Percentiles rank a stretch among this genome's conserved stretches.
These are phyloP conservation scores for Choristoneura rosaceana DNA, from an alignment of 2,888 invertebrate species.

Conservation along the genomic window DNA sequence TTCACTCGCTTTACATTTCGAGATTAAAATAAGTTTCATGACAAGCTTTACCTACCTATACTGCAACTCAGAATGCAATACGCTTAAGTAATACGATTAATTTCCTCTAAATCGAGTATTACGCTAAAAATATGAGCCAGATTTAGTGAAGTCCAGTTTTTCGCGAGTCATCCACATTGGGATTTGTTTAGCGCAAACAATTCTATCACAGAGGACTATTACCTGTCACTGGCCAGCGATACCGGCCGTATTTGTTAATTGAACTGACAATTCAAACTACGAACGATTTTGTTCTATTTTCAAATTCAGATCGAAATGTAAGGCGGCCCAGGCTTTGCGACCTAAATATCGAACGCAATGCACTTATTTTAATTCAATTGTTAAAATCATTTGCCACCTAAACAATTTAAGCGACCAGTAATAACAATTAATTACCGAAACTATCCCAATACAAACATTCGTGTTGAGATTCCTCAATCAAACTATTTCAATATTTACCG, in stretches of 20 bases:
- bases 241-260: conserved; percentile 68
- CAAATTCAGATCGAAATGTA: conserved; percentile 49
- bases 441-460: conserved; percentile 41
- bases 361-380: conserved; percentile 14
- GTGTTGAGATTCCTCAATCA: conserved; percentile 59
- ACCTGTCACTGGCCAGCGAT: conserved; percentile 63
- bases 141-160: conserved; percentile 28
- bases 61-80: not conserved
- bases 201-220: conserved; percentile 55
- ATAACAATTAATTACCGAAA: conserved; percentile 49
- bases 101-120: not conserved
- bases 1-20: conserved; percentile 40
- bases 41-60: not conserved
- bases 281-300: conserved; percentile 55
- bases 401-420: conserved; percentile 13
- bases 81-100: not conserved
- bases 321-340: conserved; percentile 21
- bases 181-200: conserved; percentile 48
- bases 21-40: conserved; percentile 17
- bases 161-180: conserved; percentile 41
- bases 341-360: conserved; percentile 24
- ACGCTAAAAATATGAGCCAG: conserved; percentile 18
- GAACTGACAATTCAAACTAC: conserved; percentile 65
- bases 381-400: conserved; percentile 14
- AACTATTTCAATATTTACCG: conserved; percentile 64